Percentiles rank a stretch among this genome's conserved stretches.
These are phyloP conservation scores for Macropodus opercularis DNA, from an alignment of 2,797 vertebrate species.

Conservation along the genomic window DNA sequence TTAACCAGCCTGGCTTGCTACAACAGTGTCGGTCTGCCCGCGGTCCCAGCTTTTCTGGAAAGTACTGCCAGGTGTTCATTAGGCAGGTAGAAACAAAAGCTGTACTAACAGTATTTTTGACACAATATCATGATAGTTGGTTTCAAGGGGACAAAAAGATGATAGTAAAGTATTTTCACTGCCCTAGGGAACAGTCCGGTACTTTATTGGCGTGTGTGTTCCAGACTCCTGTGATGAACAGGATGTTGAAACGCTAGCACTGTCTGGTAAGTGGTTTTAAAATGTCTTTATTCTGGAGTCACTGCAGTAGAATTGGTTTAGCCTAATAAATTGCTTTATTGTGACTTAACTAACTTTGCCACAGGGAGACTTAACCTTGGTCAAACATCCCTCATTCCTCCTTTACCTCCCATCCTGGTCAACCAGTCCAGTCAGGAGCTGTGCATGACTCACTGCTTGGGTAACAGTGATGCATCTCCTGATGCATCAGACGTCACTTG, in stretches of 20 bases:
- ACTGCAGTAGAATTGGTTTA: background rate
- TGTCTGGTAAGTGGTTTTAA: slow-evolving; percentile 66
- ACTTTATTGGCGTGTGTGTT: slow-evolving; percentile 83
- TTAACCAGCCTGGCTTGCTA: slow-evolving; percentile 82
- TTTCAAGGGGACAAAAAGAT: background rate
- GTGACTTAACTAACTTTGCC: slow-evolving; percentile 18
- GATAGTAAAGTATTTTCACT: background rate
- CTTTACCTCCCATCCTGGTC: slow-evolving; percentile 71
- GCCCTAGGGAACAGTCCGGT: slow-evolving; percentile 69
- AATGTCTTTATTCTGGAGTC: background rate
- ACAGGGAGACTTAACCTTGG: slow-evolving; percentile 71
- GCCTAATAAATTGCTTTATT: background rate
- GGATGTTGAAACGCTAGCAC: slow-evolving; percentile 74
- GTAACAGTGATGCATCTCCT: slow-evolving; percentile 31
- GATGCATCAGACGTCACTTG: slow-evolving; percentile 71
- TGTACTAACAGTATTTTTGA: background rate
- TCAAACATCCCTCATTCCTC: slow-evolving; percentile 69
- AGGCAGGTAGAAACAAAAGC: slow-evolving; percentile 77
- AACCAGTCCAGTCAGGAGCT: slow-evolving; percentile 70
- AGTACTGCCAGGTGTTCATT: slow-evolving; percentile 86
- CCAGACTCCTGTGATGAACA: slow-evolving; percentile 79
- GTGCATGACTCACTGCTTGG: slow-evolving; percentile 75
- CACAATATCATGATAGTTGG: background rate
- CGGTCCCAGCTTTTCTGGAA: slow-evolving; percentile 78
- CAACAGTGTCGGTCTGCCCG: slow-evolving; percentile 80